A percentile compares a stretch with the other conserved stretches of the same genome.
phyloP scores from a whole-genome alignment of 2,113 vertebrate genomes.

The Cyprinodon brontotheroides region DNA sequence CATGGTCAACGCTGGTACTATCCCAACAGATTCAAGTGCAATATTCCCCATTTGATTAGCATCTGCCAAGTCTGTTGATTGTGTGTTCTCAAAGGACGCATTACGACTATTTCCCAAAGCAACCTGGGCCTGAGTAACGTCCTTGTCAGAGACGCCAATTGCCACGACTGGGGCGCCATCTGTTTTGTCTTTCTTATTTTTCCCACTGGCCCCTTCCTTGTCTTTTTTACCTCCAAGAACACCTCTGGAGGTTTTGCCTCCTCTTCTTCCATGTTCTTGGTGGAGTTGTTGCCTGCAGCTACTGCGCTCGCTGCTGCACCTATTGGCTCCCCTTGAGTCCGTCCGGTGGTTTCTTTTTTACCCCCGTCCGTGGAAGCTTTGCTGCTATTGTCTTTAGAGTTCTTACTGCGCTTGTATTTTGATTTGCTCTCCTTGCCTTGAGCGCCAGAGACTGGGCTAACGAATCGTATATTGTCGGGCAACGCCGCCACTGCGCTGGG shows the following conservation, averaged over 20 bases:
- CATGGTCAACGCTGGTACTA: constrained; percentile 89
- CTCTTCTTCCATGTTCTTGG: constrained; percentile 90
- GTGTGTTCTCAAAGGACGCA: constrained; percentile 86
- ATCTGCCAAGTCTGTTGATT: constrained; percentile 86
- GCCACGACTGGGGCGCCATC: constrained; percentile 84
- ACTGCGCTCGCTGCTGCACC: constrained; percentile 77
- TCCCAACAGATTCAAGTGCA: constrained; percentile 92
- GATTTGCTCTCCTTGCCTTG: constrained; percentile 99
- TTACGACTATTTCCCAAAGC: constrained; percentile 87
- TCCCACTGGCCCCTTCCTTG: constrained; percentile 90
- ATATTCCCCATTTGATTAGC: constrained; percentile 94
- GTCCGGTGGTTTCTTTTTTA: constrained; percentile 92
- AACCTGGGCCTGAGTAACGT: constrained; percentile 86
- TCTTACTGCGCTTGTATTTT: constrained; percentile 98
- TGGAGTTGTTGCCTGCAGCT: constrained; percentile 76
- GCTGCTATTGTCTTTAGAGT: constrained; percentile 93
- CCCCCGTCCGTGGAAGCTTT: constrained; percentile 89
- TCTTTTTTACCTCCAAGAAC: constrained; percentile 93
- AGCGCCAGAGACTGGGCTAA: constrained; percentile 93
- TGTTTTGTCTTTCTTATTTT: constrained; percentile 96
- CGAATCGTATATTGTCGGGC: constrained; percentile 98
- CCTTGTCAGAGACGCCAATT: constrained; percentile 85
- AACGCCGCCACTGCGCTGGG: constrained; percentile 94
- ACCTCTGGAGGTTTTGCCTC: constrained; percentile 88
- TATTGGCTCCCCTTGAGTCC: constrained; percentile 86